Evolutionary conservation across 2,113 vertebrate species (phyloP).

Genomic region (Chloroceryle aenea): DNA sequence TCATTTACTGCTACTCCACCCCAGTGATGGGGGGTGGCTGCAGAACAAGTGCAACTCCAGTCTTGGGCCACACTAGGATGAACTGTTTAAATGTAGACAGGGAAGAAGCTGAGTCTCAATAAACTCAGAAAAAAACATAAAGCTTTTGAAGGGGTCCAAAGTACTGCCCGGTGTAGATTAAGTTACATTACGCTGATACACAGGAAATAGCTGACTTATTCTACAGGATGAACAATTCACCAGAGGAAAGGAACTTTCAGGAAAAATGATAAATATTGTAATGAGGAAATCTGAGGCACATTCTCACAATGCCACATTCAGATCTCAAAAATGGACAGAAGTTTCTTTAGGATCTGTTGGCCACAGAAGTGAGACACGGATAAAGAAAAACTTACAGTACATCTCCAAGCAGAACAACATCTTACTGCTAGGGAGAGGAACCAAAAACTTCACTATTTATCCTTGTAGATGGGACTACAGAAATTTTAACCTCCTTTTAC

Average conservation of each 20-base stretch:
- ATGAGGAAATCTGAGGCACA: constrained; percentile 54
- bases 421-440: background rate
- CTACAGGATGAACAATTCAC: constrained; percentile 61
- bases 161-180: background rate
- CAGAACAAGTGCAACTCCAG: background rate
- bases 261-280: constrained; percentile 62
- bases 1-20: background rate
- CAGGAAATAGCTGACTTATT: constrained; percentile 64
- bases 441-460: background rate
- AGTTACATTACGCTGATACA: constrained; percentile 29
- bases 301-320: constrained; percentile 36
- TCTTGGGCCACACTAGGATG: background rate
- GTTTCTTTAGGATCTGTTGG: background rate
- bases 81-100: background rate
- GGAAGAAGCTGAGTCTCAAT: background rate
- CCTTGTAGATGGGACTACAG: background rate
- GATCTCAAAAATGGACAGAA: background rate
- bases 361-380: background rate
- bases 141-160: background rate
- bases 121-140: background rate
- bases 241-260: constrained; percentile 63
- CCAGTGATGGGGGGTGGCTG: background rate
- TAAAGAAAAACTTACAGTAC: background rate
- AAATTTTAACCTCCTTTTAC: background rate
- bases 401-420: background rate